A percentile compares a stretch with the other conserved stretches of the same genome.
These are phyloP conservation scores for Cephus spinipes DNA, from an alignment of 2,888 invertebrate genomes.

Conservation along the genomic window DNA sequence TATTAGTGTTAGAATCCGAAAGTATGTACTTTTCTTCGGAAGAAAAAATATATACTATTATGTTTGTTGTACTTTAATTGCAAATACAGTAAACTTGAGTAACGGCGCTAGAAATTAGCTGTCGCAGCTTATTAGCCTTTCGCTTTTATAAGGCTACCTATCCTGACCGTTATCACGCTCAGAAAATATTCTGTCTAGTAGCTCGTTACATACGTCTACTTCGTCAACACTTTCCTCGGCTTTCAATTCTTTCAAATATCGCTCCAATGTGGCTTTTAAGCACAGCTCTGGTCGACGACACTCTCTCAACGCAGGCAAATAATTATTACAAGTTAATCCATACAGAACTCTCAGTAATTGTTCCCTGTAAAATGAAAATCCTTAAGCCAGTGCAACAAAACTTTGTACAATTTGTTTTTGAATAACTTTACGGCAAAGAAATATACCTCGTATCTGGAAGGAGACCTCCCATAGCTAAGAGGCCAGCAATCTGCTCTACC, in stretches of 20 bases:
- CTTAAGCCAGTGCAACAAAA: background rate
- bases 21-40: background rate
- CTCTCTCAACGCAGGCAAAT: slow-evolving; percentile 56
- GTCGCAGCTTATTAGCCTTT: background rate
- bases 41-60: background rate
- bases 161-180: slow-evolving; percentile 50
- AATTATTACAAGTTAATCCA: slow-evolving; percentile 52
- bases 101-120: background rate
- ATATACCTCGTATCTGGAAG: slow-evolving; percentile 54
- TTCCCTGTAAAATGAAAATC: slow-evolving; percentile 45
- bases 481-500: slow-evolving; percentile 56
- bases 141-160: slow-evolving; percentile 42
- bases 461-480: slow-evolving; percentile 48
- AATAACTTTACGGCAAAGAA: background rate
- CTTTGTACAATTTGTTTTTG: slow-evolving; percentile 10
- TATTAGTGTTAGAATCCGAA: background rate
- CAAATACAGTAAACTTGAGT: background rate
- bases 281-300: slow-evolving; percentile 55
- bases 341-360: slow-evolving; percentile 55
- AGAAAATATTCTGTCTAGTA: slow-evolving; percentile 56
- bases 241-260: slow-evolving; percentile 48
- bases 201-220: slow-evolving; percentile 47
- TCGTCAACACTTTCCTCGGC: slow-evolving; percentile 54
- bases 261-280: slow-evolving; percentile 53
- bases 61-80: background rate